Percentiles rank a stretch among this genome's conserved stretches.
Conservation (phyloP, 2,113 vertebrate genomes). For the Callochromis pleurospilus region DNA sequence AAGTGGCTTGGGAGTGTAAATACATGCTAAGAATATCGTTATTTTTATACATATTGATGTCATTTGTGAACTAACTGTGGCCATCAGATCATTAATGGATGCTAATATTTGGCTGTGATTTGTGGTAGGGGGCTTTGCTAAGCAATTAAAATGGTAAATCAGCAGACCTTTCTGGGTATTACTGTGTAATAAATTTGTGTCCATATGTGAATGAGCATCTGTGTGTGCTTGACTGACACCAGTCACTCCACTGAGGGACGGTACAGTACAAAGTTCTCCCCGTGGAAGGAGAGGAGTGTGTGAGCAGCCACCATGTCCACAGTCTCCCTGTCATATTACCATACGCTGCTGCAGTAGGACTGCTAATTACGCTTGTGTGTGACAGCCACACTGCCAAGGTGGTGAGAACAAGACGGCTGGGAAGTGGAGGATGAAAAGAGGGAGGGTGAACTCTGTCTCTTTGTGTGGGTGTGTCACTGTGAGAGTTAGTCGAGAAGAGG, state of each 20-base stretch:
- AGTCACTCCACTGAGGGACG: background rate
- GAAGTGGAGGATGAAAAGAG: background rate
- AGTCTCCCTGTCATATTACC: conserved; percentile 62
- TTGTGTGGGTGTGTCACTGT: background rate
- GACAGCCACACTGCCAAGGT: conserved; percentile 50
- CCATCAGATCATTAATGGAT: background rate
- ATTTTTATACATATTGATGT: background rate
- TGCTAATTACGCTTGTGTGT: conserved; percentile 59
- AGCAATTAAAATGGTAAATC: background rate
- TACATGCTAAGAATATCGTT: background rate
- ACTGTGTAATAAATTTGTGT: background rate
- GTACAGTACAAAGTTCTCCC: background rate
- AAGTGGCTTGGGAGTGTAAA: background rate
- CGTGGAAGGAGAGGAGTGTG: conserved; percentile 3
- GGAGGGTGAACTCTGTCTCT: background rate
- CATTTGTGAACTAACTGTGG: background rate
- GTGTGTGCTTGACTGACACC: background rate
- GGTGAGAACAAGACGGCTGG: conserved; percentile 23
- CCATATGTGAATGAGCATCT: background rate
- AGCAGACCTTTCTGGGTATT: background rate
- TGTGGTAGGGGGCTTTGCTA: background rate
- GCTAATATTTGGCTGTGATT: background rate
- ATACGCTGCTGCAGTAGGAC: conserved; percentile 46
- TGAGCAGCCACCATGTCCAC: conserved; percentile 41
- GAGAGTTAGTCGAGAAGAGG: background rate